Evolutionary conservation across 2,888 invertebrate species (phyloP).

Genomic region (Phania funesta): DNA sequence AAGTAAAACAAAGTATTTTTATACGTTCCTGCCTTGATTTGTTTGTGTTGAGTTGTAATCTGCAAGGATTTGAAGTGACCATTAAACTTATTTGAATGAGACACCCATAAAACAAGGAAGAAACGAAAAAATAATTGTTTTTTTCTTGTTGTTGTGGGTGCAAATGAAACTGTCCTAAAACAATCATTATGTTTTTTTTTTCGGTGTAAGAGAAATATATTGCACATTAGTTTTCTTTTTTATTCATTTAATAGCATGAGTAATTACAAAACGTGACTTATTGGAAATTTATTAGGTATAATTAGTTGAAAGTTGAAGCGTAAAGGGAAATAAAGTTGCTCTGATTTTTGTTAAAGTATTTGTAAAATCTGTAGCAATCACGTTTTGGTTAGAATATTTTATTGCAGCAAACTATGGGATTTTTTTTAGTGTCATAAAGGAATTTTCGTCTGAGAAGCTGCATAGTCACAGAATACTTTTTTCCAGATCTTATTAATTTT

Average conservation of each 20-base stretch:
- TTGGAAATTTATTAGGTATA: slow-evolving; percentile 64
- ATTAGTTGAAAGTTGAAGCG: slow-evolving; percentile 49
- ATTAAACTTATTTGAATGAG: slow-evolving; percentile 65
- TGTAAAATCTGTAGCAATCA: slow-evolving; percentile 6
- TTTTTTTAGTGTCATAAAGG: not conserved
- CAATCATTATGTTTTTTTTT: not conserved
- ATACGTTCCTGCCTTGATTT: slow-evolving; percentile 11
- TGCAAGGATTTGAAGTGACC: slow-evolving; percentile 65
- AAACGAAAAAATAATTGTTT: slow-evolving; percentile 43
- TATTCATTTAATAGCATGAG: slow-evolving; percentile 32
- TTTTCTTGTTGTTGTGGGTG: slow-evolving; percentile 46
- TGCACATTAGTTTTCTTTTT: slow-evolving; percentile 23
- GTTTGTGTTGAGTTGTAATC: slow-evolving; percentile 56
- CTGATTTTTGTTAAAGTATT: slow-evolving; percentile 9
- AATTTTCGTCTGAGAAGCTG: too few relatives aligned
- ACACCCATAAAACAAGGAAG: slow-evolving; percentile 46
- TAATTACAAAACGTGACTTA: slow-evolving; percentile 64
- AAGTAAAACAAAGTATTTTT: slow-evolving; percentile 43
- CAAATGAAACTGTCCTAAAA: not conserved
- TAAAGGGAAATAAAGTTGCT: slow-evolving; percentile 21
- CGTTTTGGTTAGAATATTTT: slow-evolving; percentile 6
- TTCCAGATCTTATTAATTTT: too few relatives aligned
- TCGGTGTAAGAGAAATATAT: slow-evolving; percentile 17
- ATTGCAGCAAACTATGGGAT: not conserved
- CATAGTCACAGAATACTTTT: too few relatives aligned